phyloP scores from a whole-genome alignment of 2,888 invertebrate species.

The Corbicula japonica region DNA sequence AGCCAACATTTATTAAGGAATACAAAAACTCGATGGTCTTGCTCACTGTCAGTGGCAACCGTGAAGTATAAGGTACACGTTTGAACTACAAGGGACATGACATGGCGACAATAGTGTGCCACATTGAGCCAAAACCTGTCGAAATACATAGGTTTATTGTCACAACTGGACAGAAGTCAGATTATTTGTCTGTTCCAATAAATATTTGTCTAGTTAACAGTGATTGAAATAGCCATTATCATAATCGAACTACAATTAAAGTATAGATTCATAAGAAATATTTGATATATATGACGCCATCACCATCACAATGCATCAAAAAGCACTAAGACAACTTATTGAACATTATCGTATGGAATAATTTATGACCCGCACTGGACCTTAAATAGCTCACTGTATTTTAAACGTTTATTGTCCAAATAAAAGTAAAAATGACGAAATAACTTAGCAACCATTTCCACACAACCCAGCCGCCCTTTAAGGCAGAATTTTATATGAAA shows the following conservation, averaged over 20 bases:
- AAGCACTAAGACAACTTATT: too few species aligned
- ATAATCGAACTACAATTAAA: constrained; percentile 14
- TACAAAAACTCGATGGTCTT: too few species aligned
- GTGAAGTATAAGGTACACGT: constrained; percentile 22
- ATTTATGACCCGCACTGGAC: too few species aligned
- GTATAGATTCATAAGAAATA: neutral
- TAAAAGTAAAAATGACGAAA: too few species aligned
- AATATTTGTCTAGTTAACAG: constrained; percentile 41
- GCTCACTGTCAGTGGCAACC: too few species aligned
- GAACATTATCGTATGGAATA: too few species aligned
- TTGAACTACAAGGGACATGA: constrained; percentile 4
- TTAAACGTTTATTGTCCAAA: too few species aligned
- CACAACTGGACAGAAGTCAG: constrained; percentile 6
- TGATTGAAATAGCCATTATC: constrained; percentile 20
- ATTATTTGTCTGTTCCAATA: constrained; percentile 24
- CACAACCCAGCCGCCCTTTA: too few species aligned
- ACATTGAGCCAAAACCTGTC: constrained; percentile 24
- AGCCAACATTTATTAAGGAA: constrained; percentile 16
- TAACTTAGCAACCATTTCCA: too few species aligned
- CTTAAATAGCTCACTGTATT: too few species aligned
- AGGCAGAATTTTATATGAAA: too few species aligned
- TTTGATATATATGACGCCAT: constrained; percentile 17
- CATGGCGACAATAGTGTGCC: constrained; percentile 25
- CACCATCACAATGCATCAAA: too few species aligned
- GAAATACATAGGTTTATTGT: constrained; percentile 32